Conservation (phyloP, 35 echinoderm and acorn worm genomes). For the Lytechinus variegatus region DNA sequence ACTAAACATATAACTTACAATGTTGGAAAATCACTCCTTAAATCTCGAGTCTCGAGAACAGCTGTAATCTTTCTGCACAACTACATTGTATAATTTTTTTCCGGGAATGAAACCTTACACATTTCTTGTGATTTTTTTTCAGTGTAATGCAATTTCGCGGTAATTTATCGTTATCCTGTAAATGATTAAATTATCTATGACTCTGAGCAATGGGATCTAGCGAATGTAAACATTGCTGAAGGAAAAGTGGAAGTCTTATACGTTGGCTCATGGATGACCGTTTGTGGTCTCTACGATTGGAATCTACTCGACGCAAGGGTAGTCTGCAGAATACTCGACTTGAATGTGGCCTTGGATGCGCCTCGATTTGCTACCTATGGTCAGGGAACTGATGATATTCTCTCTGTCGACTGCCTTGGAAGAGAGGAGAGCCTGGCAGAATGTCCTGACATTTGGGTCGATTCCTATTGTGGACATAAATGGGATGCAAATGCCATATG, state of each 20-base stretch:
- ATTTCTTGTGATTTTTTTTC: too few relatives aligned
- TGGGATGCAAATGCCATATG: neutral
- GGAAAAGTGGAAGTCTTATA: neutral
- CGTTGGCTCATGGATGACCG: neutral
- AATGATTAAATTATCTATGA: too few relatives aligned
- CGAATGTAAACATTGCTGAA: neutral
- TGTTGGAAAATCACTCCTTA: too few relatives aligned
- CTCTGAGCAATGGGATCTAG: too few relatives aligned
- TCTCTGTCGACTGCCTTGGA: neutral
- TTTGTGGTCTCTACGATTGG: neutral
- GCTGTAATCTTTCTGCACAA: too few relatives aligned
- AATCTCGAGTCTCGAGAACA: too few relatives aligned
- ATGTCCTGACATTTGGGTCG: neutral
- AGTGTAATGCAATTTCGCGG: too few relatives aligned
- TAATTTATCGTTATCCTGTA: too few relatives aligned
- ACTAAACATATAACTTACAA: too few relatives aligned
- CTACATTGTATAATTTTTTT: too few relatives aligned
- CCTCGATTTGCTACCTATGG: neutral
- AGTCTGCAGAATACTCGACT: neutral
- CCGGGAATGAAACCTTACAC: too few relatives aligned
- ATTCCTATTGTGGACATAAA: neutral
- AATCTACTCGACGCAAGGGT: neutral
- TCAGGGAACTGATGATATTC: slow-evolving; percentile 26
- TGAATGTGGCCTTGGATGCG: neutral
- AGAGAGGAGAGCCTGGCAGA: neutral